phyloP scores from a whole-genome alignment of 2,797 vertebrate genomes.

The Gymnoscopelus microlampas region DNA sequence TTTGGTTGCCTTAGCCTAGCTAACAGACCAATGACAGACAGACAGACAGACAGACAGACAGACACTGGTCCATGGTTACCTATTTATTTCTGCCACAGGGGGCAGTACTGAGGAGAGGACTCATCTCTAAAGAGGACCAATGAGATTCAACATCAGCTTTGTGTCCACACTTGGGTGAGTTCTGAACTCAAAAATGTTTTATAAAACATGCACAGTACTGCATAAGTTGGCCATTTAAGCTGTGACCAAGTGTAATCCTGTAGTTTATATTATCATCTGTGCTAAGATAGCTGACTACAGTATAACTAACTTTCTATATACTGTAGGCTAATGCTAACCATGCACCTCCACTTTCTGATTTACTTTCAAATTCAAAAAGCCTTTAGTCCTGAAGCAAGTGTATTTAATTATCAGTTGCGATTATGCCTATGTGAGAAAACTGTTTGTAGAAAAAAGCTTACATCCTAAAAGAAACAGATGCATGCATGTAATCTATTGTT shows the following conservation, averaged over 20 bases:
- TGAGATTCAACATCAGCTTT: conserved; percentile 26
- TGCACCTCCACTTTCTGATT: neutral
- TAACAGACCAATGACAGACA: neutral
- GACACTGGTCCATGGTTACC: neutral
- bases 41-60: neutral
- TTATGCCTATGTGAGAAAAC: too few relatives aligned
- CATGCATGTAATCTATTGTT: too few relatives aligned
- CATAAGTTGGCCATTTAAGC: too few relatives aligned
- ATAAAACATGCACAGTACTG: too few relatives aligned
- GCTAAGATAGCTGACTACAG: too few relatives aligned
- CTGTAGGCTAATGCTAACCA: too few relatives aligned
- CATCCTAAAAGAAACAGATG: neutral
- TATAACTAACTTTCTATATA: too few relatives aligned
- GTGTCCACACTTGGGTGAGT: conserved; percentile 52
- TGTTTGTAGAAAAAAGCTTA: neutral
- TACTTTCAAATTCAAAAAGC: neutral
- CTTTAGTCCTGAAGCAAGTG: neutral
- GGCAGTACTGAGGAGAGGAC: conserved; percentile 45
- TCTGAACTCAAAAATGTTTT: too few relatives aligned
- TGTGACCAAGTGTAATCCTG: too few relatives aligned
- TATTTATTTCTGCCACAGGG: conserved; percentile 33
- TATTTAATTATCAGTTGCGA: too few relatives aligned
- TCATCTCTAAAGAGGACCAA: conserved; percentile 31
- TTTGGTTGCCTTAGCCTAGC: neutral
- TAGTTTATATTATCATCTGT: too few relatives aligned